Percentiles rank a stretch among this genome's conserved stretches.
These are phyloP conservation scores for Paedocypris sp. DNA, from an alignment of 2,113 vertebrate genomes.

Conservation along the genomic window DNA sequence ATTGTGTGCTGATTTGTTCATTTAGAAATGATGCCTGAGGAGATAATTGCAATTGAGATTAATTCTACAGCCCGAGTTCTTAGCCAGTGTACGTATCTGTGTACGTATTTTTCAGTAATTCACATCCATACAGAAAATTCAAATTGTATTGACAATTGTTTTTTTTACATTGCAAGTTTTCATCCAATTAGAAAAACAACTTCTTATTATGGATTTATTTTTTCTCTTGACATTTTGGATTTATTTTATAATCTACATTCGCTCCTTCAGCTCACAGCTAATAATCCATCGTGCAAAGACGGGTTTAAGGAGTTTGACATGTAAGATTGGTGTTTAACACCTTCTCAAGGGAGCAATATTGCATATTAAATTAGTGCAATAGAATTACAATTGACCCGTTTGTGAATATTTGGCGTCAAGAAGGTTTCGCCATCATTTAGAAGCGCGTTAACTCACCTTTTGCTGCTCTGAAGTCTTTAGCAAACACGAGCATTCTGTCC, in stretches of 20 bases:
- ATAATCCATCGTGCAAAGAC: background rate
- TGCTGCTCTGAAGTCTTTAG: slow-evolving; percentile 17
- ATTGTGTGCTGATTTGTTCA: background rate
- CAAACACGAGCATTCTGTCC: slow-evolving; percentile 16
- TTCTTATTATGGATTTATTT: background rate
- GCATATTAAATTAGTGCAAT: background rate
- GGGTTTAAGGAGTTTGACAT: slow-evolving; percentile 7
- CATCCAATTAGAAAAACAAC: background rate
- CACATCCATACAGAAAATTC: no score
- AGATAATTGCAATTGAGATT: no score
- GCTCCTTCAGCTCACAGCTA: no score
- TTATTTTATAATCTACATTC: background rate
- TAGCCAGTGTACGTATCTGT: no score
- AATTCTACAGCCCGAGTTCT: no score
- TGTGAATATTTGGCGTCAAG: slow-evolving; percentile 1
- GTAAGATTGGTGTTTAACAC: slow-evolving; percentile 6
- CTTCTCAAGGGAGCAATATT: background rate
- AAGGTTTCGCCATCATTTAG: background rate
- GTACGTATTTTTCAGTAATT: no score
- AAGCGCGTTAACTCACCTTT: slow-evolving; percentile 12
- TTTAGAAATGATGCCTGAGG: no score
- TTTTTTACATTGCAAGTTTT: no score
- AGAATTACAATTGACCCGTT: background rate
- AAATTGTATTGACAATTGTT: no score
- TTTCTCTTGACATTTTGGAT: background rate